Evolutionary conservation across 2,888 invertebrate genomes (phyloP).

Genomic region (Ephialtes manifestator): DNA sequence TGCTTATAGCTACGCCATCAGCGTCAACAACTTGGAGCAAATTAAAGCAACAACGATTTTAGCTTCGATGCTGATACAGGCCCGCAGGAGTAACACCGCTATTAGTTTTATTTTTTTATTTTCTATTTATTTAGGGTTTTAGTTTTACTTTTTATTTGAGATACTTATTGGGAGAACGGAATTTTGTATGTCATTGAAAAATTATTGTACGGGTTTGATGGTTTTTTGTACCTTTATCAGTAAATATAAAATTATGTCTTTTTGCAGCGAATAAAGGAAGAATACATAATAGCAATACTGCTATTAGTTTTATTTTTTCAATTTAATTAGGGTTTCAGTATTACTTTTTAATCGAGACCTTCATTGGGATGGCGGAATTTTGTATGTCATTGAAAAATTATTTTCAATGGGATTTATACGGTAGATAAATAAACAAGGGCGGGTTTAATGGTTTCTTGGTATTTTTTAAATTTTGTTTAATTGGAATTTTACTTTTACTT

Average conservation of each 20-base stretch:
- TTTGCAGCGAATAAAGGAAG: background rate
- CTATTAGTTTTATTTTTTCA: background rate
- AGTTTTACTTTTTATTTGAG: background rate
- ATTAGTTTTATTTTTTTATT: background rate
- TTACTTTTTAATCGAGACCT: no score
- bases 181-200: background rate
- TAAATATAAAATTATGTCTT: no score
- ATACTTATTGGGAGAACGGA: no score
- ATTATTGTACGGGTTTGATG: no score
- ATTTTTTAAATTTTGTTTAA: no score
- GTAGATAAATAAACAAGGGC: no score
- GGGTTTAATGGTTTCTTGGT: no score
- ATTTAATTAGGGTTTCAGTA: background rate
- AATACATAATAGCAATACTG: background rate
- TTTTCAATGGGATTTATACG: no score
- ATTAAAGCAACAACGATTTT: constrained; percentile 1
- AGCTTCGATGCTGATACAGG: background rate
- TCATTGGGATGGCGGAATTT: no score
- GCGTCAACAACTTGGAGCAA: background rate
- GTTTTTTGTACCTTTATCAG: no score
- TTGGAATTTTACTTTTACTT: no score
- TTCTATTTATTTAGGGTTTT: background rate
- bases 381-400: background rate
- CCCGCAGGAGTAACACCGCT: no score
- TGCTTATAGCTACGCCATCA: constrained; percentile 10